Evolutionary conservation across 1,140 invertebrate species (phyloP), one percentile per base, ranked within the genome.

Genomic region (Sycophila sp.): DNA sequence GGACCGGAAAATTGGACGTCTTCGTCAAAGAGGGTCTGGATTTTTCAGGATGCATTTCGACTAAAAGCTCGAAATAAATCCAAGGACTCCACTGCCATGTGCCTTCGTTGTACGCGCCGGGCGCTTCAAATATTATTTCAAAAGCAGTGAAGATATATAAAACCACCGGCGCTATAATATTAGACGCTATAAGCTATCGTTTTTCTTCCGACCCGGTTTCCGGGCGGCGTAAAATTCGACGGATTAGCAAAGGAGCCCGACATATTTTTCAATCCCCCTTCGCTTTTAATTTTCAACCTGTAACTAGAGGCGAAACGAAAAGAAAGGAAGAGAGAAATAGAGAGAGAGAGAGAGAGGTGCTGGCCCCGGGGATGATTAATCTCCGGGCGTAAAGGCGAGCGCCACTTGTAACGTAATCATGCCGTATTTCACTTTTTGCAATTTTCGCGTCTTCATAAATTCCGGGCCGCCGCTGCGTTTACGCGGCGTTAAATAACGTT

Each of bases 371-470:
- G 65, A 51, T 55, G 66, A 68, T 69, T 56, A 73, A 73, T 75
- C 69, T 49, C 15, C 38, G 22, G 1, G 34, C 26, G 45, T 19
- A 55, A 56, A 42, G 56, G 58, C n/a, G n/a, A 47, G 28, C 55
- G 8, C 56, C 64, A 64, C 59, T 58, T 40, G 66, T 53, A 69
- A 69, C 47, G 47, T 62, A 70, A 70, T 70, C 49, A 70, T 56
- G 58, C 17, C 49, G 60, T 70, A 55, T 70, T 63, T 70, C 59
- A 70, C 60, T 63, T 63, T 63, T 70, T 62, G 68, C 38, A 62
- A 70, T 70, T 64, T 70, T 56, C 60, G 53, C 49, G 47, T 64
- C 59, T 70, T 36, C 59, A 63, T 69, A 69, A 69, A 69, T 69
- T 59, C n/a, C n/a, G n/a, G n/a, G n/a, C 15, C n/a, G 17, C 11